Percentiles rank a stretch among this genome's conserved stretches.
Evolutionary conservation across 2,113 vertebrate species (phyloP).

Genomic region (Clarias macrocephalus): DNA sequence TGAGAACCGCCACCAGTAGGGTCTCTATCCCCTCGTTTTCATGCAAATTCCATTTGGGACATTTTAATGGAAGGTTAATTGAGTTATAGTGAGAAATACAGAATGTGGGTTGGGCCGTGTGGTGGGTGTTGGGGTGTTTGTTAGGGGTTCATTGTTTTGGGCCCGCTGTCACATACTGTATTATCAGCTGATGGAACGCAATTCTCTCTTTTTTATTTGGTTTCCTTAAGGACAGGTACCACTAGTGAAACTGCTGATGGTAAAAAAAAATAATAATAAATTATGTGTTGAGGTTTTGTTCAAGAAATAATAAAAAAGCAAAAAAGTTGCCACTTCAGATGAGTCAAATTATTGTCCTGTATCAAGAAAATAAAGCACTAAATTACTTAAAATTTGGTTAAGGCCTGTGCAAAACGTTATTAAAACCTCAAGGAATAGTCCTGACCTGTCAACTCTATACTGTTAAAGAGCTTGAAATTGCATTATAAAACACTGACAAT

Average conservation of each 20-base stretch:
- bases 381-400: too few relatives aligned
- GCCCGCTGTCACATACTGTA: neutral
- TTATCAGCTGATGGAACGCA: neutral
- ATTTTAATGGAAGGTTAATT: neutral
- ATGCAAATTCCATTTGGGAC: neutral
- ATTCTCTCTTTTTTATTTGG: neutral
- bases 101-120: neutral
- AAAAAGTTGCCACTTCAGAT: too few relatives aligned
- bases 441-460: too few relatives aligned
- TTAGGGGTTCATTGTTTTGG: neutral
- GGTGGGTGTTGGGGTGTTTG: neutral
- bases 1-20: slow-evolving; percentile 53
- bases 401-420: too few relatives aligned
- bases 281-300: too few relatives aligned
- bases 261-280: too few relatives aligned
- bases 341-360: too few relatives aligned
- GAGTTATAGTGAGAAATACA: neutral
- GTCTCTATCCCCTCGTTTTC: neutral
- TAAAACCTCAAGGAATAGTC: too few relatives aligned
- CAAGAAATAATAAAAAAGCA: too few relatives aligned
- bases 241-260: neutral
- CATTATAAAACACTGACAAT: too few relatives aligned
- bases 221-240: neutral
- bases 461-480: too few relatives aligned
- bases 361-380: too few relatives aligned